Base-by-base conservation (phyloP, 1,140 invertebrate species). In the Papilio glaucus region DNA sequence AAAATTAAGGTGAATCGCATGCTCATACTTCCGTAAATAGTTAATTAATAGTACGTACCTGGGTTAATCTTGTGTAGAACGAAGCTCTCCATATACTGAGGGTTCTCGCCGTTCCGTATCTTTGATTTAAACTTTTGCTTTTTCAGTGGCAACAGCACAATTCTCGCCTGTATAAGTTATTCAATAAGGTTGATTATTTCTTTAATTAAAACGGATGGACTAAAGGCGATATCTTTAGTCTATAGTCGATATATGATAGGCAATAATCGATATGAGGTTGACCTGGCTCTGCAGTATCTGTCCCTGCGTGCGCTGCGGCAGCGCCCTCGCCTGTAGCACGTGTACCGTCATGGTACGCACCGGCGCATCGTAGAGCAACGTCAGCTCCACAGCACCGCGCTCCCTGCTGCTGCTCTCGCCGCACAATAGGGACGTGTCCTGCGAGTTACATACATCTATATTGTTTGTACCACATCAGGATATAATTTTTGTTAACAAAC, bases 111-210 rank as follows among this genome's bases (percentile, higher is more conserved):
- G 73, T 96, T 95, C 71, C 97, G 95, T 21, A 98, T 97, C 90
- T 98, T 97, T 4, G 98, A 98, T 91, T 98, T 99, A 87, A 97
- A 97, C 80, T 98, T 97, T 85, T 98, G 97, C 88, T 98, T 98
- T 82, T 98, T 98, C 77, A 96, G 96, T 0, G 98, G 98, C 68
- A 98, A 90, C 77, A 99, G 93, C 33, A 98, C 95, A 72, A 98
- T 93, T 41, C 98, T 95, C 26, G 99, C 97, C 95, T 97, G 88
- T 24, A 78, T 81, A 71, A 53, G 49, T 60, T 21, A 73, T 26
- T 49, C 10, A 10, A 60, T 67, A 68, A 57, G 63, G 4, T 33
- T 33, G 29, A 33, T 33, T 33, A 3, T 33, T 33, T 33, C 6
- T 33, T 33, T 33, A 33, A 3, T 33, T 33, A 33, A 33, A n/a